Percentiles rank a stretch among this genome's conserved stretches.
Evolutionary conservation across 1,140 invertebrate species (phyloP).

Genomic region (Brachionus manjavacas): DNA sequence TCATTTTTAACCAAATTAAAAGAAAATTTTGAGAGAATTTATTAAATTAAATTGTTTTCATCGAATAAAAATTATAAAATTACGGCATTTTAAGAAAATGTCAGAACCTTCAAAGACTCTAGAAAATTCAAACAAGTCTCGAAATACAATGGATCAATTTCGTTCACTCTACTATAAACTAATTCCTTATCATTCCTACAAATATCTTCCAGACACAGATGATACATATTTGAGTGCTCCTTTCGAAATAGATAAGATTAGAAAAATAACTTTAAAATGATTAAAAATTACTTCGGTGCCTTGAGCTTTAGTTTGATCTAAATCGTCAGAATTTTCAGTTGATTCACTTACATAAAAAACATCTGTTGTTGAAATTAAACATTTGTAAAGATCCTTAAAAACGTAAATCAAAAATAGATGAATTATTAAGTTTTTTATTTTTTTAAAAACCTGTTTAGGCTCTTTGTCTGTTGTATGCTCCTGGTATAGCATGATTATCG

Average conservation of each 20-base stretch:
- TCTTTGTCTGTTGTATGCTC: slow-evolving; percentile 17
- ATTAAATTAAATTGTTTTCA: background rate
- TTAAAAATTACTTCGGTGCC: slow-evolving; percentile 15
- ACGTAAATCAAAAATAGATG: background rate
- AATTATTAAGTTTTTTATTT: background rate
- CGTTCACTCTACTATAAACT: background rate
- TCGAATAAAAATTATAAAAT: background rate
- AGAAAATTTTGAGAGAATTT: background rate
- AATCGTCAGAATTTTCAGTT: slow-evolving; percentile 30
- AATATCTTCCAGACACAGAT: slow-evolving; percentile 33
- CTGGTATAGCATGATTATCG: slow-evolving; percentile 44
- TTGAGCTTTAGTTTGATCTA: slow-evolving; percentile 1
- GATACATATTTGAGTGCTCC: slow-evolving; percentile 36
- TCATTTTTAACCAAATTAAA: background rate
- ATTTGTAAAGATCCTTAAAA: background rate
- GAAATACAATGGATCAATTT: slow-evolving; percentile 36
- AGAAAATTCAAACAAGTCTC: slow-evolving; percentile 38
- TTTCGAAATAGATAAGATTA: background rate
- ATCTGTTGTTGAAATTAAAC: slow-evolving; percentile 9
- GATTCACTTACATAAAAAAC: slow-evolving; percentile 32
- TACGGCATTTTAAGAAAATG: background rate
- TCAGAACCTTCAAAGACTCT: slow-evolving; percentile 20
- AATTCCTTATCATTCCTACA: background rate
- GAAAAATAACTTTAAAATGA: background rate
- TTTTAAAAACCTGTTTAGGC: background rate